Evolutionary conservation across 1,140 invertebrate genomes (phyloP).

Genomic region (Leptinotarsa lineolata): DNA sequence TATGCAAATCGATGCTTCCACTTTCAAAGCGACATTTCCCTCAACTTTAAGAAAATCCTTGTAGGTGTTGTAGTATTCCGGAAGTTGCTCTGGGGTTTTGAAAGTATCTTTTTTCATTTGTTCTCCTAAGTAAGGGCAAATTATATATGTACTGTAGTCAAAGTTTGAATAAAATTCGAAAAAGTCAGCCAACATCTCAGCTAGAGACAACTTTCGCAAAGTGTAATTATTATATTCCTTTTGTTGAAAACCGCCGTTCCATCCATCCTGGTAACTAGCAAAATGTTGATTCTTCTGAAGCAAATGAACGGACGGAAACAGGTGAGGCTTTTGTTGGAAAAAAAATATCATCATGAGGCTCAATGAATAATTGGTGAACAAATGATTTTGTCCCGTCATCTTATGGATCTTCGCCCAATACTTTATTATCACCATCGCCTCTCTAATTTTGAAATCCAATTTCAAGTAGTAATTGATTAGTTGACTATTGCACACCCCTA

Average conservation of each 20-base stretch:
- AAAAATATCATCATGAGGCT: slow-evolving; percentile 67
- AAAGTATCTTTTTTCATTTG: slow-evolving; percentile 57
- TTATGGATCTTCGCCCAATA: slow-evolving; percentile 69
- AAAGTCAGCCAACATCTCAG: slow-evolving; percentile 62
- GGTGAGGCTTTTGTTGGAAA: slow-evolving; percentile 61
- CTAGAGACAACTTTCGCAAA: slow-evolving; percentile 41
- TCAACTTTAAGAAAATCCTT: slow-evolving; percentile 51
- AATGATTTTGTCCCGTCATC: slow-evolving; percentile 58
- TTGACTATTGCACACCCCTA: slow-evolving; percentile 66
- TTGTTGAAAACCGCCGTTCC: slow-evolving; percentile 59
- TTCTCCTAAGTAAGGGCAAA: slow-evolving; percentile 62
- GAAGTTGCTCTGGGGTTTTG: slow-evolving; percentile 51
- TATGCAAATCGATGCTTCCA: slow-evolving; percentile 59
- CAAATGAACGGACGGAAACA: slow-evolving; percentile 55
- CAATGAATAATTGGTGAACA: slow-evolving; percentile 66
- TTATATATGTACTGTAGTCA: slow-evolving; percentile 58
- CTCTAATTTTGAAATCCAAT: slow-evolving; percentile 62
- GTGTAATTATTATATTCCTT: slow-evolving; percentile 31
- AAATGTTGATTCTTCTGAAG: slow-evolving; percentile 50
- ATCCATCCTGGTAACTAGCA: slow-evolving; percentile 53
- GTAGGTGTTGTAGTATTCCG: slow-evolving; percentile 57
- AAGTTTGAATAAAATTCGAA: slow-evolving; percentile 64
- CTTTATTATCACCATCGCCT: slow-evolving; percentile 67
- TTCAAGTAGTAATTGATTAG: slow-evolving; percentile 64
- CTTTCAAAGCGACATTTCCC: slow-evolving; percentile 49